Base-by-base conservation (phyloP, 2,888 invertebrate species). In the Pandemis heparana region DNA sequence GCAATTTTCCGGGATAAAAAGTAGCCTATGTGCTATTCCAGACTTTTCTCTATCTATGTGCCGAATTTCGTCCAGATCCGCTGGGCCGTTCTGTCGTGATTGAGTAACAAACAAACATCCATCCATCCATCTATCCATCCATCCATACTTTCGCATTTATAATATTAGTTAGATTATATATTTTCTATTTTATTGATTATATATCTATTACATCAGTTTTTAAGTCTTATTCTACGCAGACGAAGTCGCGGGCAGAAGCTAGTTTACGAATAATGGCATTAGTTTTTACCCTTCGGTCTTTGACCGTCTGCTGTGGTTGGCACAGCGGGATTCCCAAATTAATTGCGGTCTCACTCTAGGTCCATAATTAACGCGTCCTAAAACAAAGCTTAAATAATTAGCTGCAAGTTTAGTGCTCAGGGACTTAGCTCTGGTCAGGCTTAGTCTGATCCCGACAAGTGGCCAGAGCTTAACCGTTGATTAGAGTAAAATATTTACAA, bases 301-400 rank as follows among this genome's bases (percentile, higher is more conserved):
- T 4, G 5, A 10, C 12, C 23, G 53, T 53, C 18, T 23, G 23
- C 23, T 10, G 56, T 12, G 23, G 23, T 51, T 16, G 5, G 16
- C 51, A 2, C 8, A 64, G n/a, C 9, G 18, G 43, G 48, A 51
- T 23, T 16, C 51, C 38, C 16, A 51, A 65, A 65, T 65, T 65
- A 65, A 46, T 65, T 38, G 65, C 16, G 51, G 65, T 38, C 5
- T 32, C n/a, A 51, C 65, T 51, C 53, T 53, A 53, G 53, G 53
- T 53, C 38, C 65, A 51, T 65, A 65, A 65, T 65, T 65, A 65
- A 51, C 65, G 48, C 5, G 61, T n/a, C 16, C 51, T 51, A 51
- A 65, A 38, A 51, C 64, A 32, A n/a, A 32, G 64, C 38, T 65
- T 65, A 65, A 65, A 65, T 51, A 65, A 65, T 65, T 48, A 65